phyloP scores from a whole-genome alignment of 37 sponge, comb jelly and placozoan species.

The Lycopodina hypogea region DNA sequence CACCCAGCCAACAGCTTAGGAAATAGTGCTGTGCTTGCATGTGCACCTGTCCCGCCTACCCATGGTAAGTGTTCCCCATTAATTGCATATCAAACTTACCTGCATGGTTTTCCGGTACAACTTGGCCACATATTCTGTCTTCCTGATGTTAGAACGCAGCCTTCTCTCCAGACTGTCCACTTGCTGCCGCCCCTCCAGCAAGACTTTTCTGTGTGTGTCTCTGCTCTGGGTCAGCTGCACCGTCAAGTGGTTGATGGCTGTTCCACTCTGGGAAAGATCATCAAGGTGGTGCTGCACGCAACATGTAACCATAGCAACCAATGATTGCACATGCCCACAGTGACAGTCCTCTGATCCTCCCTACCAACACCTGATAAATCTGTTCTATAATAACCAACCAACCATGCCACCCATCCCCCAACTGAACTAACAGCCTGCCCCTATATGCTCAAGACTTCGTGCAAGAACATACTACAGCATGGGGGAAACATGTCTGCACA shows the following conservation, averaged over 20 bases:
- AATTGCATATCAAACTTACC: slow-evolving; percentile 10
- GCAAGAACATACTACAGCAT: no score
- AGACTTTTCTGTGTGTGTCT: background rate
- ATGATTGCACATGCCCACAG: background rate
- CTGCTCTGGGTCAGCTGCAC: slow-evolving; percentile 18
- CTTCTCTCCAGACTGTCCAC: slow-evolving; percentile 12
- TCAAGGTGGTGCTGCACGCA: slow-evolving; percentile 30
- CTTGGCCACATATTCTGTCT: slow-evolving; percentile 38
- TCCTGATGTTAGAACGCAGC: slow-evolving; percentile 17
- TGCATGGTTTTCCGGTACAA: slow-evolving; percentile 32
- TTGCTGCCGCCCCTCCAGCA: background rate
- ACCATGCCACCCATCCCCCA: no score
- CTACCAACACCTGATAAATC: no score
- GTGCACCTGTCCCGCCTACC: background rate
- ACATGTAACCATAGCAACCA: background rate
- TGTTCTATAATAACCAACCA: no score
- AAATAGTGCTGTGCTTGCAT: background rate
- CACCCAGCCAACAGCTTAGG: background rate
- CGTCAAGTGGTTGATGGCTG: slow-evolving; percentile 31
- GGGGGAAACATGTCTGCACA: no score
- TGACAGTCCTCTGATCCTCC: background rate
- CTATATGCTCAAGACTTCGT: no score
- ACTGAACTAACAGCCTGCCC: no score
- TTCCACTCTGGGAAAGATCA: slow-evolving; percentile 27
- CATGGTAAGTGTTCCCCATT: no score